phyloP scores from a whole-genome alignment of 2,888 invertebrate species.

The Campoplex nolae region DNA sequence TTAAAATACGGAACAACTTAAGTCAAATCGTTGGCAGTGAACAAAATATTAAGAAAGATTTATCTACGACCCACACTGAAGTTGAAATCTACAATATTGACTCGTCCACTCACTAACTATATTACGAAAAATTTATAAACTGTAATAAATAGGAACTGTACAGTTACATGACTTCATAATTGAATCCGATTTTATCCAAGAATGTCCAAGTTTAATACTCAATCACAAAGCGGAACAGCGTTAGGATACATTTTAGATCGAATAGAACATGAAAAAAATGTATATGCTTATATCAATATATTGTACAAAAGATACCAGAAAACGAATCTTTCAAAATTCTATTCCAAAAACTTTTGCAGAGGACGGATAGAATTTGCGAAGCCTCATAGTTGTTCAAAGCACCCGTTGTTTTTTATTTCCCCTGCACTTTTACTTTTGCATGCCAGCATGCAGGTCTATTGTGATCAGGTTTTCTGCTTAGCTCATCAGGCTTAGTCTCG shows the following conservation, averaged over 20 bases:
- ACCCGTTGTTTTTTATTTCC: conserved; percentile 25
- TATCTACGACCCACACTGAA: no score
- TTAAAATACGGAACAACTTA: no score
- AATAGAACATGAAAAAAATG: no score
- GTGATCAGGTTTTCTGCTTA: conserved; percentile 35
- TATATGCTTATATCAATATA: no score
- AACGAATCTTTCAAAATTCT: not conserved
- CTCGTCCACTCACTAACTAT: not conserved
- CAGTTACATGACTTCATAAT: not conserved
- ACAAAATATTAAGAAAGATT: no score
- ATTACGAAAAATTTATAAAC: not conserved
- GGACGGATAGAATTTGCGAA: not conserved
- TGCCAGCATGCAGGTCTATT: not conserved
- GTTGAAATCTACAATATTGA: no score
- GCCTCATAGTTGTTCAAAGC: not conserved
- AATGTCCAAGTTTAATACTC: not conserved
- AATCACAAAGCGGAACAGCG: no score
- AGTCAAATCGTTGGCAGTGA: no score
- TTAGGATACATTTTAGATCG: no score
- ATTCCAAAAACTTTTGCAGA: not conserved
- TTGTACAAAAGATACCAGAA: not conserved
- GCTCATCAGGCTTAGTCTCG: conserved; percentile 30
- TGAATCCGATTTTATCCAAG: not conserved
- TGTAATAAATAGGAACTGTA: not conserved
- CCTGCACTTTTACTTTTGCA: conserved; percentile 3